Evolutionary conservation across 2,797 vertebrate genomes (phyloP).

Genomic region (Pelobates cultripes): DNA sequence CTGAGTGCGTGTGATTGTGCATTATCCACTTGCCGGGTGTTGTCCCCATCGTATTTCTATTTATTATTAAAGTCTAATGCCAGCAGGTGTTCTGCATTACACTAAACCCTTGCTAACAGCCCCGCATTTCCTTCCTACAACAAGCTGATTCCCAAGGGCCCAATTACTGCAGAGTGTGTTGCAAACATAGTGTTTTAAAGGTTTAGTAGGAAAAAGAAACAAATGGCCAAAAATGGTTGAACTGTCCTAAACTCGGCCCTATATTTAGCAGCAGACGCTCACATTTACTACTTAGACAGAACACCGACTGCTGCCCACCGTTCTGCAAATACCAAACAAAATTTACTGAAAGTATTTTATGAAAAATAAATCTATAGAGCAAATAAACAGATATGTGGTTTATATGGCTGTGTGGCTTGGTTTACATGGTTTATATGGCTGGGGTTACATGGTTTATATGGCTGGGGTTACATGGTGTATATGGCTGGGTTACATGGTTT

Average conservation of each 20-base stretch:
- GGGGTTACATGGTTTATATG: no score
- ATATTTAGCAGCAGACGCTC: conserved; percentile 7
- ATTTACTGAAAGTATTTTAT: no score
- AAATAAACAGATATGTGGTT: no score
- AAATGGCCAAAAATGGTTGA: neutral
- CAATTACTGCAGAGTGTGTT: conserved; percentile 36
- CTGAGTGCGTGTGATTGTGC: no score
- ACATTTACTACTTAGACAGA: neutral
- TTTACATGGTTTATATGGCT: no score
- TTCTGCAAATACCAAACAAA: no score
- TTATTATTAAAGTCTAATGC: conserved; percentile 30
- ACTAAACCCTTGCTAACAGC: conserved; percentile 34
- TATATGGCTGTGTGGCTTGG: no score
- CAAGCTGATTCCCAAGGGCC: conserved; percentile 30
- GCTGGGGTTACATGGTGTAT: no score
- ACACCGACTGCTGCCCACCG: neutral
- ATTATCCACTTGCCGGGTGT: neutral
- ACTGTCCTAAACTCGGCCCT: neutral
- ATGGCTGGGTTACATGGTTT: no score
- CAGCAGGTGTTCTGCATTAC: conserved; percentile 33
- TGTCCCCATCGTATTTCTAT: neutral
- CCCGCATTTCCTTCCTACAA: conserved; percentile 16
- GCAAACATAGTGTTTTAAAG: conserved; percentile 31
- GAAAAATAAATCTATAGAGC: no score
- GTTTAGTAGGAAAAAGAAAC: neutral